Base-by-base conservation (phyloP, 2,113 vertebrate genomes). In the Lepisosteus osseus region DNA sequence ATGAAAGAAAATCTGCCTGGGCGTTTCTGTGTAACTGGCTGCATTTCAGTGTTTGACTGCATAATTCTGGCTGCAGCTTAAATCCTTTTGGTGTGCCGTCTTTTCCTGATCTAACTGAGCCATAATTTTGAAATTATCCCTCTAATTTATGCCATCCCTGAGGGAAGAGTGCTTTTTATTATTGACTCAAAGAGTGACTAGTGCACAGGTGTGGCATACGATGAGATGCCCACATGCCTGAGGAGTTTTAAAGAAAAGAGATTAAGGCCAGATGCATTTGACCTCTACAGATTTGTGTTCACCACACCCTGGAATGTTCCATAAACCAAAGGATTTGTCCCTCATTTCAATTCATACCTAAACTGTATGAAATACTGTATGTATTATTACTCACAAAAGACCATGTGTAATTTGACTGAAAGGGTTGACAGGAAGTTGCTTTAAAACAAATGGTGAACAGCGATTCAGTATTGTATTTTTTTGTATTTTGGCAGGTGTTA, bases 111-210 rank as follows among this genome's bases (percentile, higher is more conserved):
- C 14, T 67, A 45, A 67, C 42, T 7, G 47, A 66, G 62, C 42
- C 41, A 13, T 44, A 54, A 51, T 17, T 61, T 62, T 47, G 41
- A 41, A 45, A 29, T 57, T 6, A 14, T 67, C 67, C 51, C 12
- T 69, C 15, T 69, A 69, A 51, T 57, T 70, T 45, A 11, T 62
- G 2, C 15, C 14, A 40, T 3, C 41, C 59, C 43, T 62, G 56
- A 62, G 69, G 69, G 40, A 15, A 15, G 7, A 11, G 40, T 40
- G 45, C 41, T 54, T 14, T 69, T 69, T 74, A 69, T 67, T 69
- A 61, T 17, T 6, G 7, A 14, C 40, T 51, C 4, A 62, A 65
- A 40, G 29, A n/a, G 40, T 43, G 61, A 51, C 59, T 61, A 42
- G 43, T 15, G 51, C 17, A 47, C 6, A 62, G 57, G 44, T 11